phyloP scores from a whole-genome alignment of 2,113 vertebrate genomes.

The Antigone vipio region DNA sequence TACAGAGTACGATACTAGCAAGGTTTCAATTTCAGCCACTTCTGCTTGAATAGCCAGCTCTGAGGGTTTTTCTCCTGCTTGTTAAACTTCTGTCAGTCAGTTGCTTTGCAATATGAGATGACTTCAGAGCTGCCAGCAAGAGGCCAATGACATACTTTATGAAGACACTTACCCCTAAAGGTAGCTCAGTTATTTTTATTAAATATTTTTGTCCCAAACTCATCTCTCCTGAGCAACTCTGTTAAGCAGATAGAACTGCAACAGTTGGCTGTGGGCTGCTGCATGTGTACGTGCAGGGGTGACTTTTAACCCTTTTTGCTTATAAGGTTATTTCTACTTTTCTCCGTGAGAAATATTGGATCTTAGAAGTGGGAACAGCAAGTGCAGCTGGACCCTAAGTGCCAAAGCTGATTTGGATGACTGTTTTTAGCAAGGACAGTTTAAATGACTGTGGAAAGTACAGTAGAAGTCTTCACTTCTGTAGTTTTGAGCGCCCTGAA shows the following conservation, averaged over 20 bases:
- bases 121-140: not conserved
- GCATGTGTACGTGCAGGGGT: not conserved
- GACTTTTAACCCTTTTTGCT: not conserved
- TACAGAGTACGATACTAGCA: not conserved
- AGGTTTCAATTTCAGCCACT: not conserved
- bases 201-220: not conserved
- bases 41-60: not conserved
- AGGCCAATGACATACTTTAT: conserved; percentile 10
- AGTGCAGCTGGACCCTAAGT: not conserved
- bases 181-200: conserved; percentile 26
- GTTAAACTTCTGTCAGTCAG: conserved; percentile 18
- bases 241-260: not conserved
- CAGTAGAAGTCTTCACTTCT: not conserved
- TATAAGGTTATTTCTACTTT: not conserved
- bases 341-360: not conserved
- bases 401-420: not conserved
- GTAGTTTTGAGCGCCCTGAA: not conserved
- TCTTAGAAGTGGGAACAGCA: not conserved
- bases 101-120: conserved; percentile 22
- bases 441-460: not conserved
- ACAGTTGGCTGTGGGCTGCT: not conserved
- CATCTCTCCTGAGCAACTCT: not conserved
- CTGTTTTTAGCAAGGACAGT: not conserved
- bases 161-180: not conserved
- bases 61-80: not conserved